Conservation (phyloP, 23 tunicate species). For the Clavelina lepadiformis region DNA sequence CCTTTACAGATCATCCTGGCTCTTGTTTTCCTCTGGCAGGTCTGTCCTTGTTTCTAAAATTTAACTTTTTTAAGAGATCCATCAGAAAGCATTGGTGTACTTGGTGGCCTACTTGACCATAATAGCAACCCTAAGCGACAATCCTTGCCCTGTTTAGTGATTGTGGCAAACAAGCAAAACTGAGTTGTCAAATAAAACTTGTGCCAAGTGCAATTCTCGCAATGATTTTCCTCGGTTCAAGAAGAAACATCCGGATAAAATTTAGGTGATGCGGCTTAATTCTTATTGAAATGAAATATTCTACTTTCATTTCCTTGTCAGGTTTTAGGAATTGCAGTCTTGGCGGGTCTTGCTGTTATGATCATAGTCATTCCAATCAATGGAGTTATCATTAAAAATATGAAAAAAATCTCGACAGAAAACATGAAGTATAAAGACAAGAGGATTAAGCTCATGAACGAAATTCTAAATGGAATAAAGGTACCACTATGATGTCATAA, state of each 20-base stretch:
- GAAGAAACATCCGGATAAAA: too few relatives aligned
- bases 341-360: conserved; percentile 82
- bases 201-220: too few relatives aligned
- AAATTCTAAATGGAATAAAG: conserved; percentile 79
- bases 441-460: conserved; percentile 78
- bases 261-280: too few relatives aligned
- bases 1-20: conserved; percentile 64
- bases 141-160: too few relatives aligned
- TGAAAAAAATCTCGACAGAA: conserved; percentile 39
- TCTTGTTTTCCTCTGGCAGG: conserved; percentile 64
- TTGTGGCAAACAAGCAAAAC: too few relatives aligned
- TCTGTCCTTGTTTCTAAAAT: too few relatives aligned
- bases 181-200: too few relatives aligned
- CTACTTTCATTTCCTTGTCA: conserved; percentile 1
- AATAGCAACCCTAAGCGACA: too few relatives aligned
- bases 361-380: conserved; percentile 63
- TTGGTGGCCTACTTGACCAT: too few relatives aligned
- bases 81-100: too few relatives aligned
- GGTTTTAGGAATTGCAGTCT: conserved; percentile 52
- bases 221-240: too few relatives aligned
- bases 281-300: background rate
- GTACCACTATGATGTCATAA: conserved; percentile 3
- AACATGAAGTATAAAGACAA: conserved; percentile 75
- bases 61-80: too few relatives aligned
- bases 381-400: conserved; percentile 32